Evolutionary conservation across 2,113 vertebrate species (phyloP), one percentile per base, ranked within the genome.

Genomic region (Larimichthys crocea): DNA sequence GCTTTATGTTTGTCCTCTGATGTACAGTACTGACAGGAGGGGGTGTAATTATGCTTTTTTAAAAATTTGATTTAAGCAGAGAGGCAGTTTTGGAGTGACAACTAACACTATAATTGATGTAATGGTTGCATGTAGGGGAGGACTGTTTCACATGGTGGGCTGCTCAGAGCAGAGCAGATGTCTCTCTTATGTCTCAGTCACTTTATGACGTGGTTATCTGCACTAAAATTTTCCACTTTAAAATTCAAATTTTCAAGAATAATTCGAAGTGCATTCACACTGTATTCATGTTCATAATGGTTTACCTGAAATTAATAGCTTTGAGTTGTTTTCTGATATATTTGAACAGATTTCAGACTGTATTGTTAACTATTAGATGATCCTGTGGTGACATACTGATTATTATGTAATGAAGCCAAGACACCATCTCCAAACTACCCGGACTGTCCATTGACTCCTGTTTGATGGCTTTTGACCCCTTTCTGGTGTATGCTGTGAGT

Each of bases 21-120:
- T 40, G 65, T 46, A 56, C 67, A 61, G 67, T 40, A 35, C 52
- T 40, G 52, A 31, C 59, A 35, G 50, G 31, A 63, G 61, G 42
- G 42, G 52, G 46, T 63, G 75, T 55, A 16, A 56, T 80, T 80
- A 57, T 71, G 72, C 46, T 64, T 65, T 62, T 62, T 68, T 67
- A 70, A 5, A 31, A 31, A 55, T 77, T 76, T 80, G 59, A 84
- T 46, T 14, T 46, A 46, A 46, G 63, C 62, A 60, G 26, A 49
- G 59, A 61, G 63, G 42, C 48, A 17, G 57, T 24, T 9, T 57
- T 55, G 22, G 74, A 74, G 64, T 49, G 67, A 73, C 60, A 22
- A 69, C 63, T 55, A 24, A 70, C 50, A 68, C 29, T 50, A 62
- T 85, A 60, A 82, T 74, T 67, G 15, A 55, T 62, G 46, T 52